These are phyloP conservation scores for Drosophila kuntzei DNA, from an alignment of 2,888 invertebrate species.

Conservation along the genomic window DNA sequence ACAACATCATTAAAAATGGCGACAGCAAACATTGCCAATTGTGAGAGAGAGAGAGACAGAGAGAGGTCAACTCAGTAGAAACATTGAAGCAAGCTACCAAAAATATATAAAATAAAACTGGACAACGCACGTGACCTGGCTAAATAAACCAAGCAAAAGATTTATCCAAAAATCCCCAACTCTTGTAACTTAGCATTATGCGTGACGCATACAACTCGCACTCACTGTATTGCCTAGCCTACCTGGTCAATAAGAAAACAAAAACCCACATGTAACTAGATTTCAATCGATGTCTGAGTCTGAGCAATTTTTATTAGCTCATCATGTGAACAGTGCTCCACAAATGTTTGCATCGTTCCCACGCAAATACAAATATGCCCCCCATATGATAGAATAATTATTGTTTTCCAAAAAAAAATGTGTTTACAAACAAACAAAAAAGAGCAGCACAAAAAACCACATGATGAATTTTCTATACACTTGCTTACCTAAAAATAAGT, in stretches of 20 bases:
- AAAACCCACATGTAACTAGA: slow-evolving; percentile 58
- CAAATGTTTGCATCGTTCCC: slow-evolving; percentile 30
- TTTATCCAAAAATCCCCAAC: slow-evolving; percentile 1
- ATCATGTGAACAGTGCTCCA: slow-evolving; percentile 18
- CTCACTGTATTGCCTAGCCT: slow-evolving; percentile 13
- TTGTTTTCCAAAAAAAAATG: slow-evolving; percentile 43
- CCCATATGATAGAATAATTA: slow-evolving; percentile 47
- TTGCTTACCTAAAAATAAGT: not conserved
- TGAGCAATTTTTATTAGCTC: slow-evolving; percentile 67
- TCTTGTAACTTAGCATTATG: slow-evolving; percentile 30
- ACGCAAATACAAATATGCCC: slow-evolving; percentile 24
- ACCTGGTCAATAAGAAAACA: slow-evolving; percentile 25
- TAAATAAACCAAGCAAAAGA: slow-evolving; percentile 31
- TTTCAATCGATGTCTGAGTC: slow-evolving; percentile 55
- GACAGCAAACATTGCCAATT: slow-evolving; percentile 41
- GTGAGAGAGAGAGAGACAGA: not conserved
- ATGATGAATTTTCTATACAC: slow-evolving; percentile 23
- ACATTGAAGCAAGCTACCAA: slow-evolving; percentile 10
- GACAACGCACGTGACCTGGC: slow-evolving; percentile 66
- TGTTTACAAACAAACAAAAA: slow-evolving; percentile 59
- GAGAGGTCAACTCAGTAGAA: not conserved
- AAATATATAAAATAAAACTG: slow-evolving; percentile 4
- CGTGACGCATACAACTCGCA: slow-evolving; percentile 4
- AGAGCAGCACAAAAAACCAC: slow-evolving; percentile 1
- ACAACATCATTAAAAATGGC: slow-evolving; percentile 34